These are phyloP conservation scores for Peromyscus maniculatus DNA, from an alignment of 2,113 vertebrate genomes.

Conservation along the genomic window DNA sequence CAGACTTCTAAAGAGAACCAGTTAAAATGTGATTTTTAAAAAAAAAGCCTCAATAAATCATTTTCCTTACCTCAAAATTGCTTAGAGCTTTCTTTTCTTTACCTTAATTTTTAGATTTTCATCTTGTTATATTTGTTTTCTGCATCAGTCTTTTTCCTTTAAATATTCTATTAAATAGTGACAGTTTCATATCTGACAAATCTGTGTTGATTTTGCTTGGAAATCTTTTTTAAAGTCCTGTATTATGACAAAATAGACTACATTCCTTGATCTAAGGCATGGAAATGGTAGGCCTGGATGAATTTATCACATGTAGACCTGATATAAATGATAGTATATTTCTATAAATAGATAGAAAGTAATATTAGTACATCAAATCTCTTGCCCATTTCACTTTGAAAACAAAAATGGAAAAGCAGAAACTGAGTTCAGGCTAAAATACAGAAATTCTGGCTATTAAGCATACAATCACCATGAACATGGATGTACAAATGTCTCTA, in stretches of 20 bases:
- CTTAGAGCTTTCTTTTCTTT: neutral
- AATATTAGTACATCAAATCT: neutral
- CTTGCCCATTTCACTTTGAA: neutral
- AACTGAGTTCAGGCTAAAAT: neutral
- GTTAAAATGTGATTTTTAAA: neutral
- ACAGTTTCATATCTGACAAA: neutral
- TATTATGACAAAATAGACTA: neutral
- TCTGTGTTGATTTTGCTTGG: neutral
- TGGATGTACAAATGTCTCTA: too few relatives aligned
- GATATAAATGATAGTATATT: neutral
- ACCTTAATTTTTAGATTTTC: neutral
- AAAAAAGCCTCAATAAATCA: neutral
- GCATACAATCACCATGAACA: neutral
- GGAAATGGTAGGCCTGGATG: neutral
- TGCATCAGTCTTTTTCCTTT: fast-evolving
- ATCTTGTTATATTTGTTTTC: neutral
- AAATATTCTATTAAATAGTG: neutral
- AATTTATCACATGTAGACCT: neutral
- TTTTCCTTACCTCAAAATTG: neutral
- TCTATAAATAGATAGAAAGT: neutral
- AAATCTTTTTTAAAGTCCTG: neutral
- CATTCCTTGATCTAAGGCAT: neutral
- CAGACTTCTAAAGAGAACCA: neutral
- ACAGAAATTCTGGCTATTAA: neutral
- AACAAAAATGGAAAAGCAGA: neutral